These are phyloP conservation scores for Cosmia trapezina DNA, from an alignment of 2,888 invertebrate species.

Conservation along the genomic window DNA sequence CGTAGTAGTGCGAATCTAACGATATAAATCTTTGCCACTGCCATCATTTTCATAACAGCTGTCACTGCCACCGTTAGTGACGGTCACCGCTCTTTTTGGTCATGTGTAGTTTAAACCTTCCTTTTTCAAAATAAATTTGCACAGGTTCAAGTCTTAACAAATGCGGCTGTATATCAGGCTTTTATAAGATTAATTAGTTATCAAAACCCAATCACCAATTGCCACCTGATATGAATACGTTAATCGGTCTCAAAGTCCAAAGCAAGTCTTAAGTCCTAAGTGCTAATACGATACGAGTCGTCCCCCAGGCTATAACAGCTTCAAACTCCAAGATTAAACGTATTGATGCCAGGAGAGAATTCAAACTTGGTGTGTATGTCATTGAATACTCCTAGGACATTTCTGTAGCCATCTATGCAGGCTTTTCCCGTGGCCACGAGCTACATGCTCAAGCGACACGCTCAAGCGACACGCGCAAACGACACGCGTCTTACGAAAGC, in stretches of 20 bases:
- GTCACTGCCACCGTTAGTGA: too few relatives aligned
- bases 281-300: conserved; percentile 17
- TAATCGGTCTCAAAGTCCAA: background rate
- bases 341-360: conserved; percentile 37
- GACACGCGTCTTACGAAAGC: background rate
- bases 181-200: background rate
- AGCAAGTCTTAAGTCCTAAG: conserved; percentile 11
- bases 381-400: conserved; percentile 14
- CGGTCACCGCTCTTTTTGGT: too few relatives aligned
- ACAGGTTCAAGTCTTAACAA: background rate
- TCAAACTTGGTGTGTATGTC: conserved; percentile 29
- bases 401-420: background rate
- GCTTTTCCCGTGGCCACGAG: too few relatives aligned
- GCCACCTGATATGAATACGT: background rate
- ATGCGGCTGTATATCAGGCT: background rate
- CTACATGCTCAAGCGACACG: background rate
- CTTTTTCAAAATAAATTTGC: too few relatives aligned
- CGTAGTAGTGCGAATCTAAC: too few relatives aligned
- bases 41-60: too few relatives aligned
- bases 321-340: conserved; percentile 31
- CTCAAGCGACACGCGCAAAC: too few relatives aligned
- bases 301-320: conserved; percentile 9
- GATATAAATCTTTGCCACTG: too few relatives aligned
- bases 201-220: background rate
- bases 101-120: too few relatives aligned